Base-by-base conservation (phyloP, 2,888 invertebrate species). In the Aelia acuminata region DNA sequence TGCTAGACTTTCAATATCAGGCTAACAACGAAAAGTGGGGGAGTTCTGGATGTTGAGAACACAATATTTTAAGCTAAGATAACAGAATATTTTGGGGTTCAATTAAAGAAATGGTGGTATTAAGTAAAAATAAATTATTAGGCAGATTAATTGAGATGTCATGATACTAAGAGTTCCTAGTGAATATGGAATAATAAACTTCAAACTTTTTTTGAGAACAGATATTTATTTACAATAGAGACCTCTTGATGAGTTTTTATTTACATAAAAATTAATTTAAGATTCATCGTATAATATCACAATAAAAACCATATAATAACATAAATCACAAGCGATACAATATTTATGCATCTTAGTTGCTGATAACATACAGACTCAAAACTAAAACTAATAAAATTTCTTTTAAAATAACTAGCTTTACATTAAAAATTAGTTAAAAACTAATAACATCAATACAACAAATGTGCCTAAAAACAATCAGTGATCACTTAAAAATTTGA, bases 391-490 rank as follows among this genome's bases (percentile, higher is more conserved):
- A 75, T 57, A 57, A 26, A 57, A 57, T 26, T 57, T 26, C 57
- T 57, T 57, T 75, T 75, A 80, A 43, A 80, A 80, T 80, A 80
- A 80, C 43, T 80, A 80, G 80, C 43, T 80, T 80, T 80, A 43
- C n/a, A 80, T 47, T 43, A 43, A 80, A 43, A 20, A 13, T 47
- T 43, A 35, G 15, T 7, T 39, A 80, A 80, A 80, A 43, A 80
- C 11, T 47, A 80, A 47, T 80, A 43, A 80, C 43, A 80, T 80
- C n/a, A n/a, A 80, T 47, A 80, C 80, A 80, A 43, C 43, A 80
- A 1, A 35, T 43, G 4, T 2, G 11, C 15, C 18, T 80, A 39
- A 43, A 43, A 80, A 80, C 43, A 80, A 47, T 43, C 22, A 10
- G 63, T 18, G 7, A 35, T 20, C 18, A 70, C 63, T 5, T 35